Evolutionary conservation across 2,797 vertebrate species (phyloP).

Genomic region (Amblyopsis hoosieri): DNA sequence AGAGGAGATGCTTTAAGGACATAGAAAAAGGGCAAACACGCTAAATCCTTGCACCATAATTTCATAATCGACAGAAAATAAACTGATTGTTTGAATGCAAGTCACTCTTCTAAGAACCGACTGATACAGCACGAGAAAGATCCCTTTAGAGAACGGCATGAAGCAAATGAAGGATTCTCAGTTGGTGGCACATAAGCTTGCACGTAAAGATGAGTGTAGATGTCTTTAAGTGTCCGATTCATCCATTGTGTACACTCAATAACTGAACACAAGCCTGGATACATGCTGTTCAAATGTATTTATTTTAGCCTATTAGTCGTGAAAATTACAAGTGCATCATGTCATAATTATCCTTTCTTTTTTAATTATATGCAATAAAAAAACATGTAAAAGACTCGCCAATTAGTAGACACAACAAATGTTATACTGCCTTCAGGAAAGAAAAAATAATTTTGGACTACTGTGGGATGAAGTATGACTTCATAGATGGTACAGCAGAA

Average conservation of each 20-base stretch:
- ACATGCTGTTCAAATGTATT: constrained; percentile 29
- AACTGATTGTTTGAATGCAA: too few relatives aligned
- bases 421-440: constrained; percentile 21
- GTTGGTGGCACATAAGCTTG: too few relatives aligned
- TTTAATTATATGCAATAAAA: constrained; percentile 12
- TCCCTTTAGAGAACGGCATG: too few relatives aligned
- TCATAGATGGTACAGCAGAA: constrained; percentile 19
- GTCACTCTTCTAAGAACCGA: too few relatives aligned
- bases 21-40: not conserved
- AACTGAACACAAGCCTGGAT: constrained; percentile 5
- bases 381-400: constrained; percentile 16
- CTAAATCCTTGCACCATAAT: not conserved
- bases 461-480: not conserved
- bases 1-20: not conserved
- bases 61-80: too few relatives aligned
- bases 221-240: not conserved
- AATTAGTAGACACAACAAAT: constrained; percentile 22
- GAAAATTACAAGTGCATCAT: constrained; percentile 27
- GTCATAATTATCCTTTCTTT: constrained; percentile 9
- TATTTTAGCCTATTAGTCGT: constrained; percentile 45
- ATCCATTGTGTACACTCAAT: constrained; percentile 21
- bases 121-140: too few relatives aligned
- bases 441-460: constrained; percentile 14
- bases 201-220: not conserved
- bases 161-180: too few relatives aligned